Conservation (phyloP, 2,113 vertebrate genomes). For the Syngnathoides biaculeatus region DNA sequence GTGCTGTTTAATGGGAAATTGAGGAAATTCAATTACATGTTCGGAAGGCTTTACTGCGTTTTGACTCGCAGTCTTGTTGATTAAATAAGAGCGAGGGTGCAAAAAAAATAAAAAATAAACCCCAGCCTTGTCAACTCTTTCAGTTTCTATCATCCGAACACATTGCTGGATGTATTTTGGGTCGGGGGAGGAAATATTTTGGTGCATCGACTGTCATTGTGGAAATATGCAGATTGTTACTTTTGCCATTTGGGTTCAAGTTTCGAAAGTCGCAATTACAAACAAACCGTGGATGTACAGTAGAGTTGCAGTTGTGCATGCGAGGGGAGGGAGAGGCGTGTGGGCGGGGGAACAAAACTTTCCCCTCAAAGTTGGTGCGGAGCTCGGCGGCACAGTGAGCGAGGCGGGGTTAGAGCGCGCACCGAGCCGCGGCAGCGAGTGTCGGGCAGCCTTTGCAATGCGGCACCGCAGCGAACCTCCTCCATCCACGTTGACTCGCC, state of each 20-base stretch:
- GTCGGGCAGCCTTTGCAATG: constrained; percentile 74
- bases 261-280: not conserved
- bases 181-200: no score
- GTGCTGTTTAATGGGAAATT: not conserved
- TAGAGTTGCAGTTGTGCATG: constrained; percentile 16
- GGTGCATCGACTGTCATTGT: not conserved
- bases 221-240: not conserved
- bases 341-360: constrained; percentile 54
- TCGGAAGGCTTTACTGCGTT: not conserved
- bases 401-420: constrained; percentile 79
- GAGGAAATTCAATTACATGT: not conserved
- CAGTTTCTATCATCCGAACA: not conserved
- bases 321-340: constrained; percentile 31
- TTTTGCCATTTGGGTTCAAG: not conserved
- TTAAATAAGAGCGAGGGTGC: not conserved
- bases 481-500: constrained; percentile 74
- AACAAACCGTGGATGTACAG: not conserved
- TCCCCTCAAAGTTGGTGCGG: constrained; percentile 73
- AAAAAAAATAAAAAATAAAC: not conserved
- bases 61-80: not conserved
- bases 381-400: constrained; percentile 79
- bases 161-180: not conserved
- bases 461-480: constrained; percentile 76
- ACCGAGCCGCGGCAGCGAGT: constrained; percentile 69
- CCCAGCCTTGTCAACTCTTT: not conserved